Evolutionary conservation across 2,888 invertebrate genomes (phyloP).

Genomic region (Morpho achilles): DNA sequence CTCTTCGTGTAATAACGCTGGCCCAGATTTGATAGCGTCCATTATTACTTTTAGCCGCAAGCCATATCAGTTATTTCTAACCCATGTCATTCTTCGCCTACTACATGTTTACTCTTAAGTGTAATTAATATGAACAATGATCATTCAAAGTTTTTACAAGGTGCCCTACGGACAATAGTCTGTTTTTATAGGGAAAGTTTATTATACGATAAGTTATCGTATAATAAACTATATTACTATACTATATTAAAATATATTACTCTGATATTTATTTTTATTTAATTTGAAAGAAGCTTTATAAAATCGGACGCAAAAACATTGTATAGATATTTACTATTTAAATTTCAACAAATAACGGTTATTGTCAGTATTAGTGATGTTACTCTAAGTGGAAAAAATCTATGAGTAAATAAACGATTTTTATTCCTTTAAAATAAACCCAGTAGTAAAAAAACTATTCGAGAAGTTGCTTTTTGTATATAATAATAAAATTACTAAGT

Average conservation of each 20-base stretch:
- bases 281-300: no score
- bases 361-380: no score
- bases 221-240: background rate
- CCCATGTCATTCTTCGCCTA: constrained; percentile 33
- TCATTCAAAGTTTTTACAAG: constrained; percentile 18
- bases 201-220: background rate
- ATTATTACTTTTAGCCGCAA: constrained; percentile 34
- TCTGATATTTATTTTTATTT: no score
- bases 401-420: no score
- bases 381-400: no score
- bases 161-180: constrained; percentile 16
- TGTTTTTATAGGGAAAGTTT: constrained; percentile 2
- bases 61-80: constrained; percentile 31
- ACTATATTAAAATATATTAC: background rate
- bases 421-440: no score
- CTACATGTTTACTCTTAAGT: constrained; percentile 36
- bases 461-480: no score
- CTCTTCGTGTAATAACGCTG: constrained; percentile 33
- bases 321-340: no score
- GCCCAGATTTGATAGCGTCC: constrained; percentile 26
- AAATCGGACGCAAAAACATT: no score
- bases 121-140: constrained; percentile 31
- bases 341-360: no score
- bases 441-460: no score
- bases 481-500: no score